A percentile compares a stretch with the other conserved stretches of the same genome.
These are phyloP conservation scores for Conomelus anceps DNA, from an alignment of 2,888 invertebrate genomes.

Conservation along the genomic window DNA sequence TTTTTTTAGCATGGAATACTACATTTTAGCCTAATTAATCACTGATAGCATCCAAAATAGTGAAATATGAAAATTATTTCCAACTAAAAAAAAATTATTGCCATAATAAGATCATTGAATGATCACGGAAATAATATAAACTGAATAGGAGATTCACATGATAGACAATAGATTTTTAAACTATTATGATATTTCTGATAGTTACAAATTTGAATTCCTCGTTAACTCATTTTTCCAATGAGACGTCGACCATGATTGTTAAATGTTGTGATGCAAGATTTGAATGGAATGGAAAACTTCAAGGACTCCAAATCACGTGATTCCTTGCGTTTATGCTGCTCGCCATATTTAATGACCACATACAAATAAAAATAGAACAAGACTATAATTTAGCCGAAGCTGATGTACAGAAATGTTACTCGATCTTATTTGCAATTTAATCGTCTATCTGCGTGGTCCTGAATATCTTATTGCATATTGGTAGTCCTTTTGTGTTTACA, in stretches of 20 bases:
- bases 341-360: neutral
- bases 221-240: neutral
- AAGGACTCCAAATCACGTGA: neutral
- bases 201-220: neutral
- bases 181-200: too few species aligned
- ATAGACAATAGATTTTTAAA: neutral
- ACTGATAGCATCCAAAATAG: too few species aligned
- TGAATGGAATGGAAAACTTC: neutral
- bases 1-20: too few species aligned
- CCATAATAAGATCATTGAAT: too few species aligned
- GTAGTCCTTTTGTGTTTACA: neutral
- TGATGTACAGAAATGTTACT: neutral
- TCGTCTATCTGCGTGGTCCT: neutral
- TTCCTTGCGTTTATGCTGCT: neutral
- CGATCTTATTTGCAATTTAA: neutral
- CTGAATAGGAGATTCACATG: neutral
- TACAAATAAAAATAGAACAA: neutral
- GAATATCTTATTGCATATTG: neutral
- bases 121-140: neutral
- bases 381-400: neutral
- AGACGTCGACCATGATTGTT: neutral
- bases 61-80: too few species aligned
- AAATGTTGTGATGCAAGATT: neutral
- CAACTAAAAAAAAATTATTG: too few species aligned
- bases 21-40: too few species aligned